A percentile compares a stretch with the other conserved stretches of the same genome.
Conservation (phyloP, 2,888 invertebrate species). For the Mimachlamys varia region DNA sequence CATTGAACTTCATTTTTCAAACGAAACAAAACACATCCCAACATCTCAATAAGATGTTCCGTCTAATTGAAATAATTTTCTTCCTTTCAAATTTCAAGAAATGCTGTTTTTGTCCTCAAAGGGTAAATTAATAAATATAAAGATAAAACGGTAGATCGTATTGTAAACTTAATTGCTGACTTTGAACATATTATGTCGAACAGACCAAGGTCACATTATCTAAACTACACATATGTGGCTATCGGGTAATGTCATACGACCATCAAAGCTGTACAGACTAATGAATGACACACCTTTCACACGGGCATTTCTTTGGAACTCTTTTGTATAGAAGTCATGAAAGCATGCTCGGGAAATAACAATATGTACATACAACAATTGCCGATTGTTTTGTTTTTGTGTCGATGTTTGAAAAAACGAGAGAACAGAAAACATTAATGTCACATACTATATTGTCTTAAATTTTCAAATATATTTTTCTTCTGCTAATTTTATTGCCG, state of each 20-base stretch:
- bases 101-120: neutral
- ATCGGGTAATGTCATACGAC: neutral
- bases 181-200: neutral
- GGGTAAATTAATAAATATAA: neutral
- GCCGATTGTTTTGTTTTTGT: neutral
- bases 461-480: neutral
- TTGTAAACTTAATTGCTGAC: neutral
- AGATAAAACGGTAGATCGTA: neutral
- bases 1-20: too few species aligned
- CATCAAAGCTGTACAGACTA: neutral
- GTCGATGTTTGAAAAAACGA: neutral
- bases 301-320: neutral
- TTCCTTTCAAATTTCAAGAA: neutral
- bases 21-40: neutral
- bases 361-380: neutral
- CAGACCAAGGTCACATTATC: neutral
- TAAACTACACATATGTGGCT: neutral
- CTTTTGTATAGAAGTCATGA: neutral
- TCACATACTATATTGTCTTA: neutral
- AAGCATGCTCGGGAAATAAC: neutral
- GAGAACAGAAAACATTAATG: neutral
- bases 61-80: neutral
- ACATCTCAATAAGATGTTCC: neutral
- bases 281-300: conserved; percentile 19
- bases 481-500: neutral